Base-by-base conservation (phyloP, 2,113 vertebrate species). In the Cranoglanis bouderius region DNA sequence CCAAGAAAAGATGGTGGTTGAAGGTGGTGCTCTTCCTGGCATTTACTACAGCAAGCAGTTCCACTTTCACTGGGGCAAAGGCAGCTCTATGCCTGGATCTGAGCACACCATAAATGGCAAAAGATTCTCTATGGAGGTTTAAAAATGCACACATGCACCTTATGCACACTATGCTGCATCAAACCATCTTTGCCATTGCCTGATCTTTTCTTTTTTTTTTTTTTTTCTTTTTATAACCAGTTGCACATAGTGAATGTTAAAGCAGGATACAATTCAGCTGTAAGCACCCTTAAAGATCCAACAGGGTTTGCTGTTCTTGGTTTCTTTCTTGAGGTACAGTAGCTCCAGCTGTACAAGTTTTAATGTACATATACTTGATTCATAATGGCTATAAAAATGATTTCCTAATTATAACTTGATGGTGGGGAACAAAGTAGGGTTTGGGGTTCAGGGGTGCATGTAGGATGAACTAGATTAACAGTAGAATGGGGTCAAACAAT, bases 11-110 rank as follows among this genome's bases (percentile, higher is more conserved):
- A 90, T 94, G 61, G 85, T 92, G 38, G 82, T 95, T 78, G 88
- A 91, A 4, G 94, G 94, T 40, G 94, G 93, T 12, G 94, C 92
- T 35, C 95, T 96, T 3, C 84, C 87, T 3, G 92, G n/a, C 1
- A 59, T 1, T 0, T 96, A 96, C 70, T 87, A 88, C 8, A 75
- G 92, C 7, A 0, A 88, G 26, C 91, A 96, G 80, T 93, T 96
- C 82, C 95, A 96, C 88, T 87, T 96, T 63, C 96, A 96, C 89
- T 96, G 96, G 96, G 95, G 95, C 4, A 85, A 94, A 0, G 78
- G 35, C 0, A 57, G 87, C 0, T 32, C 80, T 2, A 82, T 86
- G 6, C 86, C 90, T 0, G 95, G 95, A 2, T 96, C 96, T 0
- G 95, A 96, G 86, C 96, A 96, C 92, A 89, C 1, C 0, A 13